Conservation (phyloP, 2,113 vertebrate genomes). For the Dipodomys spectabilis region DNA sequence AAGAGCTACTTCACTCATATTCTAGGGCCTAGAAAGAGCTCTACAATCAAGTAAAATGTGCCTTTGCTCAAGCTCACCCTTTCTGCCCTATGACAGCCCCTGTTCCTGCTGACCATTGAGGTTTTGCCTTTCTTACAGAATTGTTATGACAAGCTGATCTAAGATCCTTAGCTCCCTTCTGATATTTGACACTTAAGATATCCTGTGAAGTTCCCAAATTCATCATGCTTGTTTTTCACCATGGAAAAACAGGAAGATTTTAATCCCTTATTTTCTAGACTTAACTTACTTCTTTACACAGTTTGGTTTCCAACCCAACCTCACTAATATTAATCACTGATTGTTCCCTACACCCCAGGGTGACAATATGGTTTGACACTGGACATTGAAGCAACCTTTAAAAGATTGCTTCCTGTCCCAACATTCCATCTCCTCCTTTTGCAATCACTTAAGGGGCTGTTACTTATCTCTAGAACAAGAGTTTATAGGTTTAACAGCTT, state of each 20-base stretch:
- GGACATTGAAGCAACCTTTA: slow-evolving; percentile 23
- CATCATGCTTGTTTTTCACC: background rate
- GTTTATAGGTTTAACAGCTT: slow-evolving; percentile 47
- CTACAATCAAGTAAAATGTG: background rate
- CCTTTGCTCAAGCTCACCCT: background rate
- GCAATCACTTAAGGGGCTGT: background rate
- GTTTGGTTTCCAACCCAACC: background rate
- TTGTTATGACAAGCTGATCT: background rate
- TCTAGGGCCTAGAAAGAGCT: slow-evolving; percentile 23
- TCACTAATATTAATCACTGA: background rate
- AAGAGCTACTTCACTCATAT: slow-evolving; percentile 9
- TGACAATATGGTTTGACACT: slow-evolving; percentile 14
- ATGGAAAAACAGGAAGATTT: background rate
- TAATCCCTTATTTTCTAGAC: slow-evolving; percentile 15
- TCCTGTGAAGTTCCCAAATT: background rate
- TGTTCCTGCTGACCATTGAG: background rate
- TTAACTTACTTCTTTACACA: background rate
- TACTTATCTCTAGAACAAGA: slow-evolving; percentile 1
- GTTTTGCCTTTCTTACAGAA: slow-evolving; percentile 13
- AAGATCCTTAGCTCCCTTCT: background rate
- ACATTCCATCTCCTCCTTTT: slow-evolving; percentile 36
- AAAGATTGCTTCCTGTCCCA: slow-evolving; percentile 22
- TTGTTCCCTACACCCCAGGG: background rate
- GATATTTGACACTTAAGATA: background rate
- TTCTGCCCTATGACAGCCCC: background rate